Conservation (phyloP, 2,888 invertebrate species). For the Thereva unica region DNA sequence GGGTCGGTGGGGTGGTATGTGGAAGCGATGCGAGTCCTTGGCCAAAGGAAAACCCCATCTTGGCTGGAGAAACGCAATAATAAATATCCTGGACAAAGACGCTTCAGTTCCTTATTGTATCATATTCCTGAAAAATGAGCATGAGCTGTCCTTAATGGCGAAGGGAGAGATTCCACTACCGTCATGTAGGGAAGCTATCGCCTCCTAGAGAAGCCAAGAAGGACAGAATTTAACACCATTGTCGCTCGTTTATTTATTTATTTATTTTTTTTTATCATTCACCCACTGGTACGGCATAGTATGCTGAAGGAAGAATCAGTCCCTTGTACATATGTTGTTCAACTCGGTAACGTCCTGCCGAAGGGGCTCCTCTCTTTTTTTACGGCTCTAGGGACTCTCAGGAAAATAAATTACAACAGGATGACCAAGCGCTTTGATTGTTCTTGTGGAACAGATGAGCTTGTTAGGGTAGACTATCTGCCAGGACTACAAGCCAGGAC, state of each 20-base stretch:
- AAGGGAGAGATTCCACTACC: constrained; percentile 1
- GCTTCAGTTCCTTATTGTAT: constrained; percentile 23
- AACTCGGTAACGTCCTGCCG: constrained; percentile 23
- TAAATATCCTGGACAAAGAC: constrained; percentile 26
- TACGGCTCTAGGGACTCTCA: constrained; percentile 31
- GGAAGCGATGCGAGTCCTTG: no score
- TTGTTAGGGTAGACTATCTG: constrained; percentile 38
- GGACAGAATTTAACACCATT: constrained; percentile 29
- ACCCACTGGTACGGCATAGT: constrained; percentile 2
- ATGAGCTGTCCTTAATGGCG: not conserved
- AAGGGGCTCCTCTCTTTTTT: constrained; percentile 17
- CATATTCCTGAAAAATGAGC: constrained; percentile 30
- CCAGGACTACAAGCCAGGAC: constrained; percentile 28
- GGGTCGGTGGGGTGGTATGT: no score
- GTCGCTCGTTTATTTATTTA: constrained; percentile 17
- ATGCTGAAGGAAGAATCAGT: not conserved
- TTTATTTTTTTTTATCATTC: not conserved
- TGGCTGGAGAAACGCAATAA: constrained; percentile 25
- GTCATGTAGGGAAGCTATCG: not conserved
- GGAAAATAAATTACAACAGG: constrained; percentile 39
- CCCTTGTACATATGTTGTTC: constrained; percentile 17
- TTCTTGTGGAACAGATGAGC: constrained; percentile 39
- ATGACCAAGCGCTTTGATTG: constrained; percentile 41
- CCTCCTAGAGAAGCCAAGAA: constrained; percentile 21
- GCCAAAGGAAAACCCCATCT: not conserved